Percentiles rank a stretch among this genome's conserved stretches.
phyloP scores from a whole-genome alignment of 2,797 vertebrate species.

The Danio choprae region DNA sequence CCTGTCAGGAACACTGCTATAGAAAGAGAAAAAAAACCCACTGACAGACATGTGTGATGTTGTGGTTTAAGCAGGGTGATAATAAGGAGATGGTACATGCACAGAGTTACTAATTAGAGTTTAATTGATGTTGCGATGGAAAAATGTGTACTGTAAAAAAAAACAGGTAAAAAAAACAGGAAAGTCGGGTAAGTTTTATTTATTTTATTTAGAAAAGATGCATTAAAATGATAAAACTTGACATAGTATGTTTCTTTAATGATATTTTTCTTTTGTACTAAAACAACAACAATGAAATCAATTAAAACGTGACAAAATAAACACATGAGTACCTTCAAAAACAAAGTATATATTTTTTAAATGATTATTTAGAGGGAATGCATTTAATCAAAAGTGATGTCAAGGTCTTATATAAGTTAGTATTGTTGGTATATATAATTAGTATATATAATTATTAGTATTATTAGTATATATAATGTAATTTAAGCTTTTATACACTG shows the following conservation, averaged over 20 bases:
- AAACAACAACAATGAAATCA: too few species aligned
- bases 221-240: background rate
- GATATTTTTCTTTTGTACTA: too few species aligned
- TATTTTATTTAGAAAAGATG: background rate
- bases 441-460: too few species aligned
- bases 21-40: conserved; percentile 67
- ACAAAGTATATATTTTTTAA: too few species aligned
- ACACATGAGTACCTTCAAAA: too few species aligned
- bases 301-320: too few species aligned
- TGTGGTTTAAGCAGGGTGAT: conserved; percentile 65
- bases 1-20: conserved; percentile 69
- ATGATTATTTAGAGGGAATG: too few species aligned
- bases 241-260: background rate
- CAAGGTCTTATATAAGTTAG: too few species aligned
- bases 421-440: too few species aligned
- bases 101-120: conserved; percentile 76
- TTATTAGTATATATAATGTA: too few species aligned
- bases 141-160: background rate
- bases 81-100: conserved; percentile 61
- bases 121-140: conserved; percentile 71
- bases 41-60: conserved; percentile 45
- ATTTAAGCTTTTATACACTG: too few species aligned
- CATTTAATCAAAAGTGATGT: too few species aligned
- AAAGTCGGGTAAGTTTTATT: background rate
- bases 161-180: background rate